Percentiles rank a stretch among this genome's conserved stretches.
phyloP scores from a whole-genome alignment of 1,140 invertebrate species.

The Bombus sylvicola region DNA sequence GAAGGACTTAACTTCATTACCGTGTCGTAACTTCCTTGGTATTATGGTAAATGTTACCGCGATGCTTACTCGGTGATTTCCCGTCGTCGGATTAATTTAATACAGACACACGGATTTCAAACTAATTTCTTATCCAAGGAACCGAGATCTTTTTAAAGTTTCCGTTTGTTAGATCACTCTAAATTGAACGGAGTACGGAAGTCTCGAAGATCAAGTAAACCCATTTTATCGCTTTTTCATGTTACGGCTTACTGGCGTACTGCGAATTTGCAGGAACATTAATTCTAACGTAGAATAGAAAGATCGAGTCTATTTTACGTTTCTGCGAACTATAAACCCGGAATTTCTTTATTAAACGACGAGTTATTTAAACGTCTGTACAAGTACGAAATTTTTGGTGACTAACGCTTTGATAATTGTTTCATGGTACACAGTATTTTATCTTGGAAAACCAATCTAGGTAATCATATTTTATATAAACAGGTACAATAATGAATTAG shows the following conservation, averaged over 20 bases:
- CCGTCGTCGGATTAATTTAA: conserved; percentile 43
- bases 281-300: background rate
- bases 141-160: conserved; percentile 12
- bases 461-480: no score
- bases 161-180: conserved; percentile 20
- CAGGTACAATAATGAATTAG: no score
- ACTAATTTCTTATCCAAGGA: conserved; percentile 27
- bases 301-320: background rate
- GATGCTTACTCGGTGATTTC: conserved; percentile 41
- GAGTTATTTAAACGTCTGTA: background rate
- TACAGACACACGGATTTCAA: conserved; percentile 26
- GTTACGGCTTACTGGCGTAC: background rate
- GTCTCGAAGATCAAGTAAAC: background rate
- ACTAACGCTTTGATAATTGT: background rate
- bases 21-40: conserved; percentile 54
- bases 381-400: background rate
- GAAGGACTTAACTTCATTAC: conserved; percentile 65
- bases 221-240: background rate
- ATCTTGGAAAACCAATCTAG: background rate
- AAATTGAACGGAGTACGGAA: conserved; percentile 6
- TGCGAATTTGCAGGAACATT: background rate
- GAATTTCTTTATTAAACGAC: background rate
- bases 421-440: background rate
- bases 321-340: no score
- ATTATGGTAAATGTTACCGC: conserved; percentile 63